Evolutionary conservation across 2,888 invertebrate genomes (phyloP).

Genomic region (Erebia palarica): DNA sequence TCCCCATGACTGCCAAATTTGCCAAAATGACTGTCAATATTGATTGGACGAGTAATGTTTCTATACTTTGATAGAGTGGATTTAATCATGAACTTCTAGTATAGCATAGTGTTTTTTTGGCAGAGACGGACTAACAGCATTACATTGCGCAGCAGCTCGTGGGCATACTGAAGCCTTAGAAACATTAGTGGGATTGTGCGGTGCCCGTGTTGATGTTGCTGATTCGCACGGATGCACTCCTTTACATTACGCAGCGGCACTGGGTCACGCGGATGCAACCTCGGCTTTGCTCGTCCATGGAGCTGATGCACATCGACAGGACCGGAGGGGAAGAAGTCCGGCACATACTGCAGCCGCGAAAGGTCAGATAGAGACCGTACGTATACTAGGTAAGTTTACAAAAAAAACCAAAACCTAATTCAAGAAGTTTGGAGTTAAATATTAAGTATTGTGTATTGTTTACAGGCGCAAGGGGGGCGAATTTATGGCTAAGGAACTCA

Average conservation of each 20-base stretch:
- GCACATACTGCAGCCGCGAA: slow-evolving; percentile 98
- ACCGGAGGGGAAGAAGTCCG: slow-evolving; percentile 95
- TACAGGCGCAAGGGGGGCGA: slow-evolving; percentile 85
- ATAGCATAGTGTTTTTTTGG: neutral
- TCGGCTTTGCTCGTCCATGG: slow-evolving; percentile 93
- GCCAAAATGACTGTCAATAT: too few relatives aligned
- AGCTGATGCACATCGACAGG: slow-evolving; percentile 95
- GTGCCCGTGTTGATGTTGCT: slow-evolving; percentile 93
- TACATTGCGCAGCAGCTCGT: slow-evolving; percentile 98
- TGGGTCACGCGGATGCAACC: slow-evolving; percentile 97
- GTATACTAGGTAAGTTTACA: slow-evolving; percentile 82
- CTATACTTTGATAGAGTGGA: neutral
- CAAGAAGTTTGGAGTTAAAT: neutral
- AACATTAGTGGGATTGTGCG: slow-evolving; percentile 92
- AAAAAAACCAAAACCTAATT: neutral
- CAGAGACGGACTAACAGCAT: slow-evolving; percentile 96
- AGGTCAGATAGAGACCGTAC: slow-evolving; percentile 94
- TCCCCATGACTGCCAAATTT: too few relatives aligned
- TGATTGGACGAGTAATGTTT: too few relatives aligned
- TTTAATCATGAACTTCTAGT: neutral
- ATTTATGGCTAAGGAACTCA: slow-evolving; percentile 95
- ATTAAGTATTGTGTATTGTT: neutral
- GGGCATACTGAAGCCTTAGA: slow-evolving; percentile 97
- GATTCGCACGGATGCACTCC: slow-evolving; percentile 98
- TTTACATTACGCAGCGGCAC: slow-evolving; percentile 97